Conservation (phyloP, 2,888 invertebrate species). For the Thysanoteuthis rhombus region DNA sequence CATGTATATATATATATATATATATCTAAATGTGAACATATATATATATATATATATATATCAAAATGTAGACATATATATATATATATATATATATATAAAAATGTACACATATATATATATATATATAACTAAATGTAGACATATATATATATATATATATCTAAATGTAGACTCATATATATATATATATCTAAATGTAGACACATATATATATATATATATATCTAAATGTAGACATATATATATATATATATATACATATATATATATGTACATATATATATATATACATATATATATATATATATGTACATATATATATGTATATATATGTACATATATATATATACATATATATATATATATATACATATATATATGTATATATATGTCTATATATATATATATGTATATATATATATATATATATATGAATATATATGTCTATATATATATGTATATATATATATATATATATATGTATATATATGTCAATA, state of each 20-base stretch:
- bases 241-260: too few species aligned
- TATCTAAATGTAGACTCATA: neutral
- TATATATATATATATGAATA: neutral
- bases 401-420: neutral
- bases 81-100: neutral
- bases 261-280: too few species aligned
- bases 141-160: neutral
- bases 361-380: neutral
- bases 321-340: neutral
- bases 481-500: too few species aligned
- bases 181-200: too few species aligned
- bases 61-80: neutral
- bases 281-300: neutral
- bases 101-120: neutral
- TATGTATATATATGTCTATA: neutral
- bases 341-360: neutral
- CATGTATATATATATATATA: neutral
- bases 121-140: too few species aligned
- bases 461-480: too few species aligned
- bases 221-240: too few species aligned
- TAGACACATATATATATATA: too few species aligned
- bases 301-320: neutral
- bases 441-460: neutral
- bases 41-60: neutral
- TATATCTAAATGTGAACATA: neutral